These are phyloP conservation scores for Balaenoptera acutorostrata DNA, from an alignment of 2,113 vertebrate species.

Conservation along the genomic window DNA sequence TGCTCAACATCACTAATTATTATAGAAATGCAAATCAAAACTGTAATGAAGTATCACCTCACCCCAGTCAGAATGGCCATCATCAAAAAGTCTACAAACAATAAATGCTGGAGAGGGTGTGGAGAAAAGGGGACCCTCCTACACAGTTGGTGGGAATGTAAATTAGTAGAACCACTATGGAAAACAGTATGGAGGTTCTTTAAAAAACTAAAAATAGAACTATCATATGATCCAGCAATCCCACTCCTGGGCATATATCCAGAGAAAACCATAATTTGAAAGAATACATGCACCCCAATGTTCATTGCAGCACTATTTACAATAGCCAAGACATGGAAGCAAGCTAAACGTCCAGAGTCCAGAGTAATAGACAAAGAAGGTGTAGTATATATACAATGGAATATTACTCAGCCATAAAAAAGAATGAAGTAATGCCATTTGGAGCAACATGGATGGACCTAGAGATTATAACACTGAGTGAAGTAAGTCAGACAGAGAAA, in stretches of 20 bases:
- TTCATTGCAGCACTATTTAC: background rate
- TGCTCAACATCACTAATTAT: no score
- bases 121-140: no score
- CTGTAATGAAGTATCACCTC: no score
- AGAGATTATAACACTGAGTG: background rate
- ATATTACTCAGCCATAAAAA: background rate
- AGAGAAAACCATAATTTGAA: background rate
- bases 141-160: no score
- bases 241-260: background rate
- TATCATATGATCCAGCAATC: background rate
- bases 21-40: no score
- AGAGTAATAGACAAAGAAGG: background rate
- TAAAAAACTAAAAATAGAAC: background rate
- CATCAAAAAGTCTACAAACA: no score
- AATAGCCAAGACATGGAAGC: background rate
- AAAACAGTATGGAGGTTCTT: background rate
- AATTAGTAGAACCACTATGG: background rate
- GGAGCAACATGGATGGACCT: background rate
- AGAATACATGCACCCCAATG: background rate
- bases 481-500: background rate
- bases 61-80: no score
- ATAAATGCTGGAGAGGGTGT: no score
- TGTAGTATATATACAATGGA: background rate
- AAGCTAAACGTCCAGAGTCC: background rate
- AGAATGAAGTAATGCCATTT: background rate